Conservation (phyloP, 2,113 vertebrate genomes). For the Centropristis striata region DNA sequence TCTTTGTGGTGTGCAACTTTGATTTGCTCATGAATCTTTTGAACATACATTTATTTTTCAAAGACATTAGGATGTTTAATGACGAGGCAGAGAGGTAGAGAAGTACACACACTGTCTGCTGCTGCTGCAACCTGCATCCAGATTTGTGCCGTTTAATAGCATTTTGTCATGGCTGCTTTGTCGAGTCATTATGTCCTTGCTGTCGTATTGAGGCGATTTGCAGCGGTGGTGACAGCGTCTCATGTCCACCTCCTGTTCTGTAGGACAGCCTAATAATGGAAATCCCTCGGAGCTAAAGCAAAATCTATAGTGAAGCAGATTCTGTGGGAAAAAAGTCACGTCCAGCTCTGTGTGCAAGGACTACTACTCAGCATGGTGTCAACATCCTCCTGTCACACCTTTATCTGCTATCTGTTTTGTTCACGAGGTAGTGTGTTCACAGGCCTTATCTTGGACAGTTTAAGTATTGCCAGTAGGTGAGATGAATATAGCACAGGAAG, state of each 20-base stretch:
- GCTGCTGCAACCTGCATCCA: constrained; percentile 73
- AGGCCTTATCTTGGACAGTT: constrained; percentile 26
- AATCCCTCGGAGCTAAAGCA: constrained; percentile 54
- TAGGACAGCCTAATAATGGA: constrained; percentile 61
- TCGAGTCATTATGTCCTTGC: constrained; percentile 51
- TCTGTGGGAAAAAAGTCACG: constrained; percentile 52
- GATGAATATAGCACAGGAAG: constrained; percentile 41
- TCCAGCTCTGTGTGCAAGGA: constrained; percentile 55
- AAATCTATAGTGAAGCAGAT: constrained; percentile 63
- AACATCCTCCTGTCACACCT: constrained; percentile 31
- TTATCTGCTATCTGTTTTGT: constrained; percentile 27
- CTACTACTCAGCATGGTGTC: constrained; percentile 52
- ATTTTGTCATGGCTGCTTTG: constrained; percentile 53
- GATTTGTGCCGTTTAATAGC: constrained; percentile 36
- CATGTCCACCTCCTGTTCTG: constrained; percentile 57
- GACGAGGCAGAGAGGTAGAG: constrained; percentile 11
- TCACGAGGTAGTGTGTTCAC: constrained; percentile 15
- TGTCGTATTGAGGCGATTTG: constrained; percentile 55
- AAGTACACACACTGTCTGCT: constrained; percentile 41
- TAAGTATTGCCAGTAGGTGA: constrained; percentile 27
- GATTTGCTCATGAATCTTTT: constrained; percentile 70
- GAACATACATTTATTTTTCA: constrained; percentile 51
- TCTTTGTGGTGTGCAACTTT: constrained; percentile 66
- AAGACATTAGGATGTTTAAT: constrained; percentile 31
- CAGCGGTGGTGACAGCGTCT: constrained; percentile 50